phyloP scores from a whole-genome alignment of 2,113 vertebrate genomes.

The Phalacrocorax brasilianus region DNA sequence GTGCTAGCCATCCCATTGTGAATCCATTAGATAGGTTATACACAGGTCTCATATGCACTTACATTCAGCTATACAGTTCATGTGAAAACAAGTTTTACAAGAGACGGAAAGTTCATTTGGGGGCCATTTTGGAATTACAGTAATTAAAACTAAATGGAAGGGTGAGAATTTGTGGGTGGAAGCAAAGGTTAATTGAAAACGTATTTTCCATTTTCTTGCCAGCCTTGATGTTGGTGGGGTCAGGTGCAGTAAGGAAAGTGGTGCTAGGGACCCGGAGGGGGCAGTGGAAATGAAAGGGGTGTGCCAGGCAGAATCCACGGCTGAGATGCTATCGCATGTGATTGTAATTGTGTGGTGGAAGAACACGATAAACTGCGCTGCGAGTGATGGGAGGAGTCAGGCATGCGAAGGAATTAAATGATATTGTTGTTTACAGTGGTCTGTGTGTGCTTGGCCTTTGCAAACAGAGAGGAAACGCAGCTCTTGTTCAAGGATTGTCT shows the following conservation, averaged over 20 bases:
- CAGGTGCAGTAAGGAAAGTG: conserved; percentile 35
- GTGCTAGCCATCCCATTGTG: conserved; percentile 56
- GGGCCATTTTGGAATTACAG: conserved; percentile 54
- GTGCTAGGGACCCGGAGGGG: neutral
- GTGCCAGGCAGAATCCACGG: conserved; percentile 16
- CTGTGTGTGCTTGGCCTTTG: neutral
- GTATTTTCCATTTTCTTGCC: conserved; percentile 51
- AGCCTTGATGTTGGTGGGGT: conserved; percentile 24
- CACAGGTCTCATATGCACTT: conserved; percentile 55
- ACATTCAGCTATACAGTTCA: neutral
- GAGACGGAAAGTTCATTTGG: conserved; percentile 61
- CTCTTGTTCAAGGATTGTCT: neutral
- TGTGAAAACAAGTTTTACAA: conserved; percentile 22
- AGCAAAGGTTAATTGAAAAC: conserved; percentile 53
- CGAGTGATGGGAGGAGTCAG: conserved; percentile 50
- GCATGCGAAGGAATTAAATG: neutral
- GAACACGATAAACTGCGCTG: neutral
- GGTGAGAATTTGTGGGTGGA: conserved; percentile 31
- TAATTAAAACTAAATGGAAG: conserved; percentile 51
- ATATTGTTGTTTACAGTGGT: conserved; percentile 29
- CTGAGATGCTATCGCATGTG: conserved; percentile 40
- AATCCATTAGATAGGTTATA: conserved; percentile 60
- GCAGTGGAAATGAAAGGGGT: conserved; percentile 53
- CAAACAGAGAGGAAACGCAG: conserved; percentile 11
- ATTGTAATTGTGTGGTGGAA: conserved; percentile 15